Evolutionary conservation across 2,888 invertebrate genomes (phyloP).

Genomic region (Lepidonotus clava): DNA sequence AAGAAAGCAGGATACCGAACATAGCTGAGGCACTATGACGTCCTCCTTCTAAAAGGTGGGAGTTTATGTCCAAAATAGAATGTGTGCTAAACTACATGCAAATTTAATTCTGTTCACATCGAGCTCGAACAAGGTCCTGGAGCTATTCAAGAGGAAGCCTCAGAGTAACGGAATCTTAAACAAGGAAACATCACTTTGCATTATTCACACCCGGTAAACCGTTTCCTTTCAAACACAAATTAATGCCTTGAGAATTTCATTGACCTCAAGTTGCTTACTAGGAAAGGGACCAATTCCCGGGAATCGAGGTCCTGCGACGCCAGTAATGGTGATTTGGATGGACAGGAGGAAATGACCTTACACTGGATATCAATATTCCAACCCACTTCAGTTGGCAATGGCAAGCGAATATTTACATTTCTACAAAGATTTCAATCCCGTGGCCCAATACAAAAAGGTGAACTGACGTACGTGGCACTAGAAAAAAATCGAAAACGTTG

Average conservation of each 20-base stretch:
- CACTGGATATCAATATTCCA: not conserved
- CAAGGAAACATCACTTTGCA: slow-evolving; percentile 44
- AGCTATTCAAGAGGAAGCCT: slow-evolving; percentile 28
- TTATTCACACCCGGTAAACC: slow-evolving; percentile 23
- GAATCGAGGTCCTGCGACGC: not conserved
- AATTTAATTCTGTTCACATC: slow-evolving; percentile 44
- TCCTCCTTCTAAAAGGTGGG: not conserved
- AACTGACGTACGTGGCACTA: too few species aligned
- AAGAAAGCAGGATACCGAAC: too few species aligned
- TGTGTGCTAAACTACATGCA: slow-evolving; percentile 38
- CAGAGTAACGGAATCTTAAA: slow-evolving; percentile 50
- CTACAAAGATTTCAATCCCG: too few species aligned
- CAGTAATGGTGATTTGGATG: slow-evolving; percentile 4
- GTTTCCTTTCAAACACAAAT: slow-evolving; percentile 53
- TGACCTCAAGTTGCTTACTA: slow-evolving; percentile 27
- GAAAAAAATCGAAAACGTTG: too few species aligned
- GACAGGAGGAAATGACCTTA: not conserved
- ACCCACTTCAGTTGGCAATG: too few species aligned
- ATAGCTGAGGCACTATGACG: not conserved
- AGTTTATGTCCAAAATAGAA: not conserved
- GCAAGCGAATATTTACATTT: too few species aligned
- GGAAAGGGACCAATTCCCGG: not conserved
- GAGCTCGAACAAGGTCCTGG: not conserved
- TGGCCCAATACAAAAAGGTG: too few species aligned
- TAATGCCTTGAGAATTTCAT: slow-evolving; percentile 46